phyloP scores from a whole-genome alignment of 2,888 invertebrate species.

The Phortica okadai region DNA sequence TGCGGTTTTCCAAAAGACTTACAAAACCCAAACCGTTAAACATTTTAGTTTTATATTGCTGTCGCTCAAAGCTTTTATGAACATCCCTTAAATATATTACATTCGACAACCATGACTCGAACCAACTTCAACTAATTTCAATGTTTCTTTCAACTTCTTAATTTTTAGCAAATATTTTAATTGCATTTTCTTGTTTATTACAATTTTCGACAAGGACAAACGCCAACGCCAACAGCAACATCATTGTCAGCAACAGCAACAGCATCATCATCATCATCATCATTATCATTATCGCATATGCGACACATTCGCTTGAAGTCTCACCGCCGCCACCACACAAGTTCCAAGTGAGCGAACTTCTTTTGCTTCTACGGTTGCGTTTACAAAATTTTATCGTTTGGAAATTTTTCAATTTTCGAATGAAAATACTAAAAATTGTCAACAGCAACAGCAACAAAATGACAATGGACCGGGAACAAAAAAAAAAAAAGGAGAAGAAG shows the following conservation, averaged over 20 bases:
- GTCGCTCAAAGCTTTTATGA: too few species aligned
- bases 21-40: too few species aligned
- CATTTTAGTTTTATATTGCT: too few species aligned
- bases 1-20: too few species aligned
- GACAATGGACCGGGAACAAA: neutral
- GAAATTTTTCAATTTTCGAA: conserved; percentile 75
- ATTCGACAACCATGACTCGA: too few species aligned
- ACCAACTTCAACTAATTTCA: neutral
- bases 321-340: neutral
- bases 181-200: conserved; percentile 31
- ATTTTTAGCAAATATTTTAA: conserved; percentile 25
- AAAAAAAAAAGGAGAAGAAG: neutral
- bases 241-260: neutral
- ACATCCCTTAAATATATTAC: too few species aligned
- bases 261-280: neutral
- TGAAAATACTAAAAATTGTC: conserved; percentile 36
- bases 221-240: neutral
- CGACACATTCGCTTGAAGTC: neutral
- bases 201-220: conserved; percentile 21
- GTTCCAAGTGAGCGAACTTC: neutral
- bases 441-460: conserved; percentile 18
- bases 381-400: conserved; percentile 75
- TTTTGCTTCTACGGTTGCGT: conserved; percentile 27
- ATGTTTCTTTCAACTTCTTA: conserved; percentile 4
- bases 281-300: neutral